A percentile compares a stretch with the other conserved stretches of the same genome.
Evolutionary conservation across 1,140 invertebrate species (phyloP).

Genomic region (Leptonema lineaticorne): DNA sequence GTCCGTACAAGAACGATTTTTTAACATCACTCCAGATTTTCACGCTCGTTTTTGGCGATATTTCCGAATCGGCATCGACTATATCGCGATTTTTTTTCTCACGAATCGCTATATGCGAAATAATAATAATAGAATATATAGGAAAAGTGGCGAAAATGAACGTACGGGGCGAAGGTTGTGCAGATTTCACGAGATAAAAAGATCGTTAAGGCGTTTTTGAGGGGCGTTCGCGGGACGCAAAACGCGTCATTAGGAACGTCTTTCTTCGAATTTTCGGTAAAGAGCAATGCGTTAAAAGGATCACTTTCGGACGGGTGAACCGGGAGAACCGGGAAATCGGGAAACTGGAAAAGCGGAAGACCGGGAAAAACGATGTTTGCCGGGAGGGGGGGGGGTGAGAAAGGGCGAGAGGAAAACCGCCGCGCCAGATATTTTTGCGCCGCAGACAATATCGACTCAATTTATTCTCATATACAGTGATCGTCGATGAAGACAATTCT

Average conservation of each 20-base stretch:
- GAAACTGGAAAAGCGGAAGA: background rate
- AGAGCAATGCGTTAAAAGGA: background rate
- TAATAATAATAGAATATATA: too few relatives aligned
- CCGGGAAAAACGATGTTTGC: background rate
- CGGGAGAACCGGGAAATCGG: background rate
- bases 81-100: background rate
- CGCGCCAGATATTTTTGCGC: background rate
- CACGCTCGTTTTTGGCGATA: conserved; percentile 3
- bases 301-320: conserved; percentile 12
- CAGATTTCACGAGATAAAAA: conserved; percentile 24
- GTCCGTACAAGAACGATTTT: conserved; percentile 5
- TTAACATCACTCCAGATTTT: background rate
- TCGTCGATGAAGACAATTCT: too few relatives aligned
- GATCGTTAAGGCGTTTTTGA: conserved; percentile 20
- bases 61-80: conserved; percentile 21
- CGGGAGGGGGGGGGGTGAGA: too few relatives aligned
- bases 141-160: conserved; percentile 6
- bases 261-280: too few relatives aligned
- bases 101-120: too few relatives aligned
- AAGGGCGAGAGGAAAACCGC: too few relatives aligned
- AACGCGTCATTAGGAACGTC: conserved; percentile 22
- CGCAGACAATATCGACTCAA: too few relatives aligned
- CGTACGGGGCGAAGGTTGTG: background rate
- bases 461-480: too few relatives aligned
- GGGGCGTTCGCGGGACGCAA: conserved; percentile 1